Evolutionary conservation across 2,888 invertebrate species (phyloP), one percentile per base, ranked within the genome.

Genomic region (Dascillus cervinus): DNA sequence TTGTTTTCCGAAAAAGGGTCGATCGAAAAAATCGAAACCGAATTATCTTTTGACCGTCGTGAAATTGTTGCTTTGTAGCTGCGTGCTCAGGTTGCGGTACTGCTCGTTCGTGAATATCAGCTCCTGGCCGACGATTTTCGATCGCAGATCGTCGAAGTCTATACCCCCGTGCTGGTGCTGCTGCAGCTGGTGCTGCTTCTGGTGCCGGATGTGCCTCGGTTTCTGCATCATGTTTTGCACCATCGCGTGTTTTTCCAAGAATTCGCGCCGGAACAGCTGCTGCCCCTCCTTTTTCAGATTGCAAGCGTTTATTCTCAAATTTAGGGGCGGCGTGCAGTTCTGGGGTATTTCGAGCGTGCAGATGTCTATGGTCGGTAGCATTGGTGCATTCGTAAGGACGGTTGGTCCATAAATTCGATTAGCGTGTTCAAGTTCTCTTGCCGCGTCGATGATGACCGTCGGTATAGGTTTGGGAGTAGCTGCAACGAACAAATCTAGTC

Each of bases 381-480:
- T 43, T 42, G 49, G 47, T 49, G 48, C 31, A 43, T 52, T 50
- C 52, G 54, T 14, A 40, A 56, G 52, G 53, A 59, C 40, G 55
- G 58, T 56, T 52, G 53, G 39, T 53, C 56, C 53, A 54, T 49
- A 38, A 52, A 53, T 37, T 45, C 49, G 46, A 52, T 49, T 43
- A 54, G 49, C 44, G 46, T 51, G 43, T 50, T 54, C 43, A 50
- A 55, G 41, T 50, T 58, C 52, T 44, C 50, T 48, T 33, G 53
- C 55, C 31, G 58, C 55, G 51, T 64, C 63, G 41, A 60, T 43
- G 48, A 66, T 51, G 47, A 64, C 56, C 22, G 64, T 60, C 24
- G 67, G 67, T 40, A 66, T 59, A 29, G 67, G 65, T 44, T 59
- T 59, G 32, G 62, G 60, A 27, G 62, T 65, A 34, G 65, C 66